Conservation (phyloP, 2,113 vertebrate genomes). For the Rhabdomys dilectus region DNA sequence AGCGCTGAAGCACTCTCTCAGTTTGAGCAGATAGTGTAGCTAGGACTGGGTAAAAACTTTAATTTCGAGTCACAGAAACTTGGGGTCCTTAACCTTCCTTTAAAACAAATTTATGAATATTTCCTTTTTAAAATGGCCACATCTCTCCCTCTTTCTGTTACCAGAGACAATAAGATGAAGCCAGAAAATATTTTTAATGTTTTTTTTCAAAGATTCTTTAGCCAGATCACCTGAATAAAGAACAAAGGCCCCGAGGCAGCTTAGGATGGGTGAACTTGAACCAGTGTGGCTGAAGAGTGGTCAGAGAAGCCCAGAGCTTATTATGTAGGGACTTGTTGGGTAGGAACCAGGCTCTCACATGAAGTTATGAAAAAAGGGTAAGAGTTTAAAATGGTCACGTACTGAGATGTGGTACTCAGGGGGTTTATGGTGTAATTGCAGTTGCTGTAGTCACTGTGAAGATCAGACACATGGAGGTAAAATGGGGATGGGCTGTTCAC, state of each 20-base stretch:
- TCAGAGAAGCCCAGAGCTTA: not conserved
- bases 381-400: constrained; percentile 7
- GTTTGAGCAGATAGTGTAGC: not conserved
- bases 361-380: not conserved
- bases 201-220: not conserved
- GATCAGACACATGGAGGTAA: not conserved
- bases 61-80: not conserved
- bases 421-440: not conserved
- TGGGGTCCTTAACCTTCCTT: not conserved
- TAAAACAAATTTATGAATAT: not conserved
- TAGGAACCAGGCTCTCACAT: not conserved
- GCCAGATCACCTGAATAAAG: not conserved
- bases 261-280: not conserved
- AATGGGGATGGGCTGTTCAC: not conserved
- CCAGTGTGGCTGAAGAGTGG: not conserved
- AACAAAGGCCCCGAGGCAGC: not conserved
- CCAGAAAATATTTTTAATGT: not conserved
- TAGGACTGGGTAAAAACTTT: not conserved
- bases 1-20: not conserved
- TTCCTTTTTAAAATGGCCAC: not conserved
- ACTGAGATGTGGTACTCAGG: not conserved
- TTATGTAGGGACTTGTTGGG: not conserved
- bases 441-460: not conserved
- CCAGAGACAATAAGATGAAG: not conserved
- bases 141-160: not conserved